These are phyloP conservation scores for Ammospiza caudacuta DNA, from an alignment of 2,113 vertebrate genomes.

Conservation along the genomic window DNA sequence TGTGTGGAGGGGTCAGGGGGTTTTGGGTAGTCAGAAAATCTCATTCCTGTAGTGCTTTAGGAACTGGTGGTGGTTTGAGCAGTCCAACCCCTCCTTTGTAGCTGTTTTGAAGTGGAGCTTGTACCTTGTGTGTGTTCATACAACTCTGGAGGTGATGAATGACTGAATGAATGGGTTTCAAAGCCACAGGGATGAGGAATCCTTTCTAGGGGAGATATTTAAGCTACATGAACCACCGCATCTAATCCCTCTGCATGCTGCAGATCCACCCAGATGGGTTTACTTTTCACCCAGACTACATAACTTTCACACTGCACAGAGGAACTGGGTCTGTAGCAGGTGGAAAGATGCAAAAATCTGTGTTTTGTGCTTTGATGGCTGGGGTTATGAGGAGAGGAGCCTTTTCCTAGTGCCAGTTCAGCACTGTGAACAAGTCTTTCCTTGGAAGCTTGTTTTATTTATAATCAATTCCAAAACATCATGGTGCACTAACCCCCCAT, in stretches of 20 bases:
- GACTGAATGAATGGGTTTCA: not conserved
- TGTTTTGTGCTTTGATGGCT: not conserved
- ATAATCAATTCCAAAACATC: not conserved
- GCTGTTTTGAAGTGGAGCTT: not conserved
- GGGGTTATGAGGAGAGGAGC: not conserved
- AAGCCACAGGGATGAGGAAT: not conserved
- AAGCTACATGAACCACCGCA: not conserved
- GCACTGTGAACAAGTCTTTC: not conserved
- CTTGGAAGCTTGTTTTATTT: not conserved
- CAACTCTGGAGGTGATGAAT: not conserved
- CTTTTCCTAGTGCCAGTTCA: not conserved
- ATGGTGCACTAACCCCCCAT: fast-evolving
- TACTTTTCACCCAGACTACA: too few relatives aligned
- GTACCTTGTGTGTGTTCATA: fast-evolving
- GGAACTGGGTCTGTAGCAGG: not conserved
- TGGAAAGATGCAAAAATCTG: not conserved
- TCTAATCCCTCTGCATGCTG: not conserved
- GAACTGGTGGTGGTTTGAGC: too few relatives aligned
- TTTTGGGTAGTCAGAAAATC: not conserved
- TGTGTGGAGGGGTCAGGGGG: fast-evolving
- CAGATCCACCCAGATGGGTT: not conserved
- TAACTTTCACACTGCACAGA: not conserved
- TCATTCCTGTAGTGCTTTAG: not conserved
- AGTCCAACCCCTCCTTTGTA: too few relatives aligned
- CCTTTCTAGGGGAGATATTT: not conserved